These are phyloP conservation scores for Micropoecilia bifurca DNA, from an alignment of 2,797 vertebrate genomes.

Conservation along the genomic window DNA sequence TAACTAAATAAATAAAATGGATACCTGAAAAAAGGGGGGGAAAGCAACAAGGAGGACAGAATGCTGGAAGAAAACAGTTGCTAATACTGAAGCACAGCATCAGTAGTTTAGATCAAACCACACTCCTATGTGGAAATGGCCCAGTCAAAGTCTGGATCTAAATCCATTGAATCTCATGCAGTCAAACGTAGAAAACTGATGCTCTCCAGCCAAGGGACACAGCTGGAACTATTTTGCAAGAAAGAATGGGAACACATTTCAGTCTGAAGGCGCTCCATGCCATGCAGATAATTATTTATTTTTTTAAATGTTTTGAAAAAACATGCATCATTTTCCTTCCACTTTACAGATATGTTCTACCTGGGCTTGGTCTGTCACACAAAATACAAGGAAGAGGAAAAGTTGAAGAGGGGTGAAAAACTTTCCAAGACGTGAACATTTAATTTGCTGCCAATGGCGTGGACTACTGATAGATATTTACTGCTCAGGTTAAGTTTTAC, in stretches of 20 bases:
- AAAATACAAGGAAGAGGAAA: background rate
- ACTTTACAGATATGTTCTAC: background rate
- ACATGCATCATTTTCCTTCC: background rate
- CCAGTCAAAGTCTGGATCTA: background rate
- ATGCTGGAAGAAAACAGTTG: background rate
- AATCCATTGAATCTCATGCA: background rate
- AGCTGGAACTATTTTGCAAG: no score
- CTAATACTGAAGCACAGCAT: background rate
- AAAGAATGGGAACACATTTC: no score
- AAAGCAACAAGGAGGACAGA: background rate
- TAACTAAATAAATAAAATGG: background rate
- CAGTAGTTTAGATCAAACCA: background rate
- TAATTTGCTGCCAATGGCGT: background rate
- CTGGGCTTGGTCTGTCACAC: background rate
- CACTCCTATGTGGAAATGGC: background rate
- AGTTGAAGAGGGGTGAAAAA: background rate
- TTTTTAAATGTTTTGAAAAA: background rate
- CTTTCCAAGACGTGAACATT: background rate
- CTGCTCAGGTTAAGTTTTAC: background rate
- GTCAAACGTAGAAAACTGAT: background rate
- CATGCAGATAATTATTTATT: background rate
- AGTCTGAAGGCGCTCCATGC: background rate
- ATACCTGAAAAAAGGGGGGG: background rate
- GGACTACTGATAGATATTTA: background rate
- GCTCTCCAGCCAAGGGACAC: background rate